A percentile compares a stretch with the other conserved stretches of the same genome.
Conservation (phyloP, 2,797 vertebrate species). For the Coregonus ussuriensis region DNA sequence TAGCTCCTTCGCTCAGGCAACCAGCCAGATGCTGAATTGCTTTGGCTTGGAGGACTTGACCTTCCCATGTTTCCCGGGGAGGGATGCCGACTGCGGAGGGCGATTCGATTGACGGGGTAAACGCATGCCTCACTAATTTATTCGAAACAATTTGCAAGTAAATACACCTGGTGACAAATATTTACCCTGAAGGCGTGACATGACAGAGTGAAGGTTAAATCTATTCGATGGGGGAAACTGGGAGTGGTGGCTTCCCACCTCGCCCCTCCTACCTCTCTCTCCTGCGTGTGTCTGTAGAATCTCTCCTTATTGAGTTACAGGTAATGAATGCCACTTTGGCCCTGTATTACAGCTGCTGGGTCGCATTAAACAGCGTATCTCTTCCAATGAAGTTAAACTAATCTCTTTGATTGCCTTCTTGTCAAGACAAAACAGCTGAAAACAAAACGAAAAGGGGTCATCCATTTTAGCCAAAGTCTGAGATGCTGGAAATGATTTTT, state of each 20-base stretch:
- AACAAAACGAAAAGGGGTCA: neutral
- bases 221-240: slow-evolving; percentile 23
- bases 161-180: slow-evolving; percentile 45
- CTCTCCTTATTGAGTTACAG: slow-evolving; percentile 15
- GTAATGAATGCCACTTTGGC: slow-evolving; percentile 20
- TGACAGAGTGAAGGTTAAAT: slow-evolving; percentile 39
- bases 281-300: neutral
- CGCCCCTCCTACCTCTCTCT: too few species aligned
- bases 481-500: neutral
- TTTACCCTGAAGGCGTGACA: slow-evolving; percentile 24
- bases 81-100: slow-evolving; percentile 36
- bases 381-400: neutral
- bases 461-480: neutral
- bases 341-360: neutral
- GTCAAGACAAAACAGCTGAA: too few species aligned
- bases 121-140: slow-evolving; percentile 47
- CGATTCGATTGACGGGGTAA: slow-evolving; percentile 32
- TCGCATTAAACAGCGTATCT: neutral
- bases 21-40: slow-evolving; percentile 45
- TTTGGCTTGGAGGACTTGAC: slow-evolving; percentile 56
- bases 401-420: too few species aligned
- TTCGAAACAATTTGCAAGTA: slow-evolving; percentile 52
- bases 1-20: slow-evolving; percentile 40
- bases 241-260: neutral
- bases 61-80: slow-evolving; percentile 55